Evolutionary conservation across 2,888 invertebrate species (phyloP), one percentile per base, ranked within the genome.

Genomic region (Dromius quadrimaculatus): DNA sequence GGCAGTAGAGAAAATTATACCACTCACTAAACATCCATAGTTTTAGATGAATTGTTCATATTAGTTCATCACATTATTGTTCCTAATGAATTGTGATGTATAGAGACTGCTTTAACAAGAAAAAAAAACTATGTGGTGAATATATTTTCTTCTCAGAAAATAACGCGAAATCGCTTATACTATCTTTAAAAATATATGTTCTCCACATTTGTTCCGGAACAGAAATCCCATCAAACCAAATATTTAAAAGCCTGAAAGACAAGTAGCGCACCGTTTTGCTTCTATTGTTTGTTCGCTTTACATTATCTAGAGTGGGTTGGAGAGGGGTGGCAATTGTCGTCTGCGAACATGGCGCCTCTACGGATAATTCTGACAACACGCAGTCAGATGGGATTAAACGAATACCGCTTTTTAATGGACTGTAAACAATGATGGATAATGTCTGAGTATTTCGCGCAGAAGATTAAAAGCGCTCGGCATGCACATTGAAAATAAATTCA

Each of bases 341-440:
- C 9, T n/a, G 38, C 6, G 5, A 5, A 32, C 9, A 32, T 5
- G 38, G n/a, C 11, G n/a, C 11, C 38, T 38, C 11, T 11, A 19
- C 43, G 15, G 17, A 43, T 43, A 41, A 62, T 41, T n/a, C 11
- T 22, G 47, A 20, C 47, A 22, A 22, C 63, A 38, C 47, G 65
- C 65, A 54, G 57, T 57, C 68, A 68, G 59, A 68, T 59, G 59
- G 57, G 68, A 68, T 68, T 68, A 68, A 68, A 59, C 43, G 41
- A 68, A 59, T 68, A 59, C 59, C 43, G 36, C 41, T 68, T 68
- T 68, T 68, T 68, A 68, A 68, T 68, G 68, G 68, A 68, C 68
- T 68, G 68, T 68, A 59, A 59, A 68, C 68, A 68, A 68, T 68
- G 68, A 68, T 59, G 59, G 68, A 68, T 68, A 68, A 59, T 68